Evolutionary conservation across 2,797 vertebrate genomes (phyloP).

Genomic region (Odontamblyopus rebecca): DNA sequence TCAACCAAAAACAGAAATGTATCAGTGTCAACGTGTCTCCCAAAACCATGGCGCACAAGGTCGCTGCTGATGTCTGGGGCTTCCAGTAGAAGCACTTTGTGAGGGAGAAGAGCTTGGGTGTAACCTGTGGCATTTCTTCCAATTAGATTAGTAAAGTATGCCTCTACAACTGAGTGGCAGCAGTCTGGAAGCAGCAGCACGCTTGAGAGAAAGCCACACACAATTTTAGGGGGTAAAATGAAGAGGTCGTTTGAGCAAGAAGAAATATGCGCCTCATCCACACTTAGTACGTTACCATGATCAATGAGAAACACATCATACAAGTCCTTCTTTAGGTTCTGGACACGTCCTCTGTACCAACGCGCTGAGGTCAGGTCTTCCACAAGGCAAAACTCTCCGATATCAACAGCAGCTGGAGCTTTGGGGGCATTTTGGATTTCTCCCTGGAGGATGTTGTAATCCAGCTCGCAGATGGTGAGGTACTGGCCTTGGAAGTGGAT

Average conservation of each 20-base stretch:
- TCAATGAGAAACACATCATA: conserved; percentile 87
- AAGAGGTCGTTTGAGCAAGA: conserved; percentile 81
- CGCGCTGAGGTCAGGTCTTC: conserved; percentile 80
- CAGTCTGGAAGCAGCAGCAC: conserved; percentile 80
- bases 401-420: conserved; percentile 58
- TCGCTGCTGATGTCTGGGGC: conserved; percentile 81
- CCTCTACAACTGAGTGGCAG: conserved; percentile 74
- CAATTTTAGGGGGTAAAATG: conserved; percentile 84
- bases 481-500: conserved; percentile 87
- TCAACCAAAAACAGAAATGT: conserved; percentile 87
- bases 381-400: conserved; percentile 86
- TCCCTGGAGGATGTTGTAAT: conserved; percentile 87
- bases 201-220: conserved; percentile 88
- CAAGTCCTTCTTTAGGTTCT: conserved; percentile 67
- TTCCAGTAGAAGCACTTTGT: conserved; percentile 85
- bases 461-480: conserved; percentile 80
- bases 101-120: conserved; percentile 79
- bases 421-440: conserved; percentile 86
- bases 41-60: conserved; percentile 79
- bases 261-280: conserved; percentile 70
- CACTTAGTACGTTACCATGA: conserved; percentile 78
- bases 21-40: conserved; percentile 82
- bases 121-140: conserved; percentile 80
- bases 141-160: conserved; percentile 83
- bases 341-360: conserved; percentile 90